phyloP scores from a whole-genome alignment of 2,113 vertebrate species.

The Bungarus multicinctus region DNA sequence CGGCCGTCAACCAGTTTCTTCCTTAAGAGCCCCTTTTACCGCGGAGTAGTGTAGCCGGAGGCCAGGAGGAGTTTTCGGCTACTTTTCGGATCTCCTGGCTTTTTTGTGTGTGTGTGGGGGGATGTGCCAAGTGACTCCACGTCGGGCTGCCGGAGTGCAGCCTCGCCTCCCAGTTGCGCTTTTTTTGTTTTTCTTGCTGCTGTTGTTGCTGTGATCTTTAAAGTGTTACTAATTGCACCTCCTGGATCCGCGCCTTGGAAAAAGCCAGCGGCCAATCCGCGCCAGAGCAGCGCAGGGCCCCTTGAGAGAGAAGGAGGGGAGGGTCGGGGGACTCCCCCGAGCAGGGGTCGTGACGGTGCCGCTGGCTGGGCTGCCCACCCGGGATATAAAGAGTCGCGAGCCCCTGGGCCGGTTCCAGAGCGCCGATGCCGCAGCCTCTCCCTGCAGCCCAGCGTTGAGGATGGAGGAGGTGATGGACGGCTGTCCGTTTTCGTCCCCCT shows the following conservation, averaged over 20 bases:
- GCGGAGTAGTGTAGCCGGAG: neutral
- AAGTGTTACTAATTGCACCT: conserved; percentile 1
- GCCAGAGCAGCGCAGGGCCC: conserved; percentile 48
- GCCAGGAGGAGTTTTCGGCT: neutral
- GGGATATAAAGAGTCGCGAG: conserved; percentile 82
- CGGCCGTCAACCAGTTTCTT: neutral
- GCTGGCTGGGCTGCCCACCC: conserved; percentile 74
- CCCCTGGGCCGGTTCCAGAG: neutral
- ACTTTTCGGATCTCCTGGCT: neutral
- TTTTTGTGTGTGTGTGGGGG: neutral
- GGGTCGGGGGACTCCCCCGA: conserved; percentile 48
- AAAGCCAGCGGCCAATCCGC: conserved; percentile 32
- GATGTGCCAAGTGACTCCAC: neutral
- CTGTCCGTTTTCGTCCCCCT: conserved; percentile 84
- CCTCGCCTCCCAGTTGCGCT: accelerated
- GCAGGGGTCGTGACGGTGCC: conserved; percentile 75
- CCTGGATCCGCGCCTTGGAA: neutral
- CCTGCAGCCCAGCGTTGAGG: neutral
- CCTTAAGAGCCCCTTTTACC: neutral
- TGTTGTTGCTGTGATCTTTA: neutral
- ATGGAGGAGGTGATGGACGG: conserved; percentile 86
- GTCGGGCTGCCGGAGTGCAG: neutral
- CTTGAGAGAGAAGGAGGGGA: conserved; percentile 28
- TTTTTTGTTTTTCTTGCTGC: neutral
- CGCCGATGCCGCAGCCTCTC: neutral